Base-by-base conservation (phyloP, 2,888 invertebrate genomes). In the Nemurella pictetii region DNA sequence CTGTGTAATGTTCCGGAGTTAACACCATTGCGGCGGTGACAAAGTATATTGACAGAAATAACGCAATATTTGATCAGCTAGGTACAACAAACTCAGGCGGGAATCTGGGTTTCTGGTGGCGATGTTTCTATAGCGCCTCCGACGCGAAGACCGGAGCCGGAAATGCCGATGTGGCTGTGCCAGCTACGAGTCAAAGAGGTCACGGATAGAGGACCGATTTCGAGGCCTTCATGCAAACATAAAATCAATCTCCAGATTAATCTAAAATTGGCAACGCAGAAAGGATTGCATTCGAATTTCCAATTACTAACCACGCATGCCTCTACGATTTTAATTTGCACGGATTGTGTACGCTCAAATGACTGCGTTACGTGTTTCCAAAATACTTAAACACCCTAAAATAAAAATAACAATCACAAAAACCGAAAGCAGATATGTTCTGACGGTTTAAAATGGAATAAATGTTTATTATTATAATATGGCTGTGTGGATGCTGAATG, bases 301-400 rank as follows among this genome's bases (percentile, higher is more conserved):
- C 55, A 55, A 55, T 55, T 55, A 55, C 55, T 55, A 55, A 12
- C 55, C 55, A 12, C 55, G 55, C 55, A 55, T 55, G 55, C 55
- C 55, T 55, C 55, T 55, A 12, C 78, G 78, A 78, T 78, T 78
- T 78, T 78, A 78, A 78, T 78, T 78, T 78, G 29, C 29, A 29
- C 25, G 25, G 29, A 27, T 30, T 78, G 78, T 78, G 30, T 28
- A 27, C 29, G 55, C 55, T 1, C 15, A 3, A 3, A 55, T 55
- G 3, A 20, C 55, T 55, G 55, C 15, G 55, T 55, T 7, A 55
- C 55, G 55, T 55, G 55, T 55, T 15, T 55, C 55, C 12, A 12
- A 12, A 55, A 55, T 55, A 55, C 55, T 55, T 55, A 55, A 55
- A 55, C 55, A 55, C 55, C 55, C 55, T n/a, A 7, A 20, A 3